Percentiles rank a stretch among this genome's conserved stretches.
Evolutionary conservation across 2,797 vertebrate genomes (phyloP).

Genomic region (Menidia menidia): DNA sequence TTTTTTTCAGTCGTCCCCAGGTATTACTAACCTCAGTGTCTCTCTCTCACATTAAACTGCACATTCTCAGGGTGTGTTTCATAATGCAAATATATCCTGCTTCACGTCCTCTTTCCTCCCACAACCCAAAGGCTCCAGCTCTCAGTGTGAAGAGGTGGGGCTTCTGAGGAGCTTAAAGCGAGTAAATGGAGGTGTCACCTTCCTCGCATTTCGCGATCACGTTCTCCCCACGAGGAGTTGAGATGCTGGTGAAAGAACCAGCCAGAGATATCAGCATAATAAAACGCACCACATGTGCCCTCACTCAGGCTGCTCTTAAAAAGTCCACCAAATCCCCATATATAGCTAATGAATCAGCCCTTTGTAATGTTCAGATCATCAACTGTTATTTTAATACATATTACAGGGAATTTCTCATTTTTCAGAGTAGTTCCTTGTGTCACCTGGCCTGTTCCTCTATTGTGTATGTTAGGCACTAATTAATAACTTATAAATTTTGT

Average conservation of each 20-base stretch:
- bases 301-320: not conserved
- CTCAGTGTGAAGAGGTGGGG: slow-evolving; percentile 11
- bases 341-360: not conserved
- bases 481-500: not conserved
- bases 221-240: not conserved
- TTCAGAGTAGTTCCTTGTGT: no score
- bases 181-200: not conserved
- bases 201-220: not conserved
- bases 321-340: not conserved
- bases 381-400: not conserved
- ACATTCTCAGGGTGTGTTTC: not conserved
- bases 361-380: not conserved
- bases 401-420: not conserved
- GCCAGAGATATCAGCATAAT: not conserved
- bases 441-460: not conserved
- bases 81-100: not conserved
- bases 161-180: slow-evolving; percentile 5
- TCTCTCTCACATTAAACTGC: not conserved
- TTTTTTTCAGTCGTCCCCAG: not conserved
- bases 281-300: not conserved
- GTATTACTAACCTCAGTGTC: not conserved
- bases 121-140: slow-evolving; percentile 1
- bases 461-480: not conserved
- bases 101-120: not conserved
- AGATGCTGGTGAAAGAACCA: not conserved